Evolutionary conservation across 1,140 invertebrate genomes (phyloP).

Genomic region (Acromyrmex echinatior): DNA sequence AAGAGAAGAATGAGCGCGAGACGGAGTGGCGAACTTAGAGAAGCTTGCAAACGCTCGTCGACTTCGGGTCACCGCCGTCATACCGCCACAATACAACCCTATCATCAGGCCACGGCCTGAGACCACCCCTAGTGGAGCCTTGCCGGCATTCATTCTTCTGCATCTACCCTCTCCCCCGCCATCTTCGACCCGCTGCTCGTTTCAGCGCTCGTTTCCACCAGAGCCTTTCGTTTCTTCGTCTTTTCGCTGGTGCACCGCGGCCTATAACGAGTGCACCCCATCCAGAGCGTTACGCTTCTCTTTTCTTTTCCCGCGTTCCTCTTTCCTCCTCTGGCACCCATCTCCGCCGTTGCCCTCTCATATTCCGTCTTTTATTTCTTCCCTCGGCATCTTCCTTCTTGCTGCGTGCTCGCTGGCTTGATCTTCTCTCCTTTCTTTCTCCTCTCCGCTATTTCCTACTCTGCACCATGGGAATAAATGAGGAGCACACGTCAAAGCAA

Average conservation of each 20-base stretch:
- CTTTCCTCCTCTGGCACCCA: not conserved
- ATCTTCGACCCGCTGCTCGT: conserved; percentile 76
- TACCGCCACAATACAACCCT: conserved; percentile 81
- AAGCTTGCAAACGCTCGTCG: conserved; percentile 78
- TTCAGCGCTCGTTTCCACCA: conserved; percentile 75
- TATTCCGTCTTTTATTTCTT: conserved; percentile 35
- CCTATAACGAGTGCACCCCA: conserved; percentile 75
- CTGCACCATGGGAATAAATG: conserved; percentile 80
- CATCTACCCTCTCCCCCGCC: conserved; percentile 22
- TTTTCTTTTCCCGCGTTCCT: conserved; percentile 54
- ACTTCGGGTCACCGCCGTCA: conserved; percentile 80
- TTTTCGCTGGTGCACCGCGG: conserved; percentile 64
- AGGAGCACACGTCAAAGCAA: conserved; percentile 82
- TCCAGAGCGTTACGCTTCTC: conserved; percentile 66
- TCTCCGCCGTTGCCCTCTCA: not conserved
- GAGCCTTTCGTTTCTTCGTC: conserved; percentile 61
- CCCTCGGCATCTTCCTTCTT: conserved; percentile 38
- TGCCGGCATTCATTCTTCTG: conserved; percentile 53
- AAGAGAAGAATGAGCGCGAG: conserved; percentile 3
- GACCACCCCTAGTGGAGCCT: conserved; percentile 27
- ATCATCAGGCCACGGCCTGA: conserved; percentile 73
- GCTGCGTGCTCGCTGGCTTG: conserved; percentile 34
- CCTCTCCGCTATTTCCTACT: conserved; percentile 64
- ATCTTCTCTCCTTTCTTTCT: conserved; percentile 53
- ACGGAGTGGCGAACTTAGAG: conserved; percentile 66